phyloP scores from a whole-genome alignment of 2,113 vertebrate genomes.

The Marmota monax region DNA sequence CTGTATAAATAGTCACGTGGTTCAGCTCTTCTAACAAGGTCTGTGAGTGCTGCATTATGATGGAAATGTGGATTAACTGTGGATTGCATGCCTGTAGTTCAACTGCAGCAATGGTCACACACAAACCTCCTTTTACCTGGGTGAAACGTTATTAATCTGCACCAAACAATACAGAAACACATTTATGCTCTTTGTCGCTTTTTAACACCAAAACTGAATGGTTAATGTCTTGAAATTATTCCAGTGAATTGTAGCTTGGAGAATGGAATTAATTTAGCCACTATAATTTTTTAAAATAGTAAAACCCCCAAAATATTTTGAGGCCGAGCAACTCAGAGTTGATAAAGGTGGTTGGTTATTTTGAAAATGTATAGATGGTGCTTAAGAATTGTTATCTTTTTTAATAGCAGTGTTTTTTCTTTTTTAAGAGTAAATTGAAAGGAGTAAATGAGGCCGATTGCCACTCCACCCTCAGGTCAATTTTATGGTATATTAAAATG shows the following conservation, averaged over 20 bases:
- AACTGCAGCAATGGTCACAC: constrained; percentile 45
- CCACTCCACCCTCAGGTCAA: constrained; percentile 74
- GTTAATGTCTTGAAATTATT: constrained; percentile 64
- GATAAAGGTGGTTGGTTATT: constrained; percentile 16
- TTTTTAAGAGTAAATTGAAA: constrained; percentile 20
- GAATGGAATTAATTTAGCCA: constrained; percentile 47
- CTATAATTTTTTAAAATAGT: constrained; percentile 37
- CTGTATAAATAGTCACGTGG: not conserved
- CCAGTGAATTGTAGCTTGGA: constrained; percentile 17
- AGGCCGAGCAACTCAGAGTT: constrained; percentile 21
- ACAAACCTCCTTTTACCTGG: constrained; percentile 68
- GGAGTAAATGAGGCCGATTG: constrained; percentile 57
- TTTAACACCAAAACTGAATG: constrained; percentile 74
- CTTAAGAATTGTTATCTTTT: constrained; percentile 61
- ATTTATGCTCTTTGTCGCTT: constrained; percentile 65
- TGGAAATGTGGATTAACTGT: constrained; percentile 56
- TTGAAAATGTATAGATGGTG: constrained; percentile 44
- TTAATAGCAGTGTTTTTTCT: constrained; percentile 69
- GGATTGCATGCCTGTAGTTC: constrained; percentile 52
- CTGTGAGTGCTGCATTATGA: constrained; percentile 44
- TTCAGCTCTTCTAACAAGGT: constrained; percentile 69
- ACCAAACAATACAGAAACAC: constrained; percentile 52
- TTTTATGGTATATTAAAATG: constrained; percentile 51
- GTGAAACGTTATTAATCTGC: constrained; percentile 49
- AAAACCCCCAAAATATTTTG: constrained; percentile 36